These are phyloP conservation scores for Poeciliopsis presidionis DNA, from an alignment of 2,797 vertebrate species.

Conservation along the genomic window DNA sequence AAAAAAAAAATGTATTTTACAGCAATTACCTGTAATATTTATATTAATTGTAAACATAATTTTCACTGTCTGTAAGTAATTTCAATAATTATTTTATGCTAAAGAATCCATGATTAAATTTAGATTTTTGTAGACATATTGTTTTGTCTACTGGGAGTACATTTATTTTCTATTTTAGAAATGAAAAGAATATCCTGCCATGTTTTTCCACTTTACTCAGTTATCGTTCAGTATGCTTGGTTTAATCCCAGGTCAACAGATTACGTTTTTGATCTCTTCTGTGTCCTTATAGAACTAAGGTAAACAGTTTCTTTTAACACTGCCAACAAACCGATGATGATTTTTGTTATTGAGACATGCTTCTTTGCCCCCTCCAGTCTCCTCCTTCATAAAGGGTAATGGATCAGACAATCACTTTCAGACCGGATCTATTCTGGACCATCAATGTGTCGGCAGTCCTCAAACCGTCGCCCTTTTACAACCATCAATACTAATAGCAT, in stretches of 20 bases:
- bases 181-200: neutral
- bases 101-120: no score
- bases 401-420: constrained; percentile 79
- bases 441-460: constrained; percentile 79
- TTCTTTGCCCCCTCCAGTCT: constrained; percentile 53
- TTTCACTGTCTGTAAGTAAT: neutral
- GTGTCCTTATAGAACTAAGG: constrained; percentile 37
- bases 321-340: constrained; percentile 55
- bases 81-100: neutral
- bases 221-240: neutral
- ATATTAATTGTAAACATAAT: neutral
- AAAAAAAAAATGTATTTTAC: neutral
- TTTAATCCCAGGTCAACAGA: constrained; percentile 36
- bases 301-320: constrained; percentile 49
- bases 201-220: constrained; percentile 1
- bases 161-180: neutral
- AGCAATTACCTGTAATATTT: neutral
- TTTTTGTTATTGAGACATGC: constrained; percentile 57
- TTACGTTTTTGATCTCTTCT: constrained; percentile 23
- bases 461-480: constrained; percentile 79
- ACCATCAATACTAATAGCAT: constrained; percentile 86
- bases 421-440: constrained; percentile 78
- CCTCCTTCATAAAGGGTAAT: constrained; percentile 79
- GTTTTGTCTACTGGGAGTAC: neutral
- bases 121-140: neutral